Percentiles rank a stretch among this genome's conserved stretches.
phyloP scores from a whole-genome alignment of 2,888 invertebrate species.

The Lithophane socia region DNA sequence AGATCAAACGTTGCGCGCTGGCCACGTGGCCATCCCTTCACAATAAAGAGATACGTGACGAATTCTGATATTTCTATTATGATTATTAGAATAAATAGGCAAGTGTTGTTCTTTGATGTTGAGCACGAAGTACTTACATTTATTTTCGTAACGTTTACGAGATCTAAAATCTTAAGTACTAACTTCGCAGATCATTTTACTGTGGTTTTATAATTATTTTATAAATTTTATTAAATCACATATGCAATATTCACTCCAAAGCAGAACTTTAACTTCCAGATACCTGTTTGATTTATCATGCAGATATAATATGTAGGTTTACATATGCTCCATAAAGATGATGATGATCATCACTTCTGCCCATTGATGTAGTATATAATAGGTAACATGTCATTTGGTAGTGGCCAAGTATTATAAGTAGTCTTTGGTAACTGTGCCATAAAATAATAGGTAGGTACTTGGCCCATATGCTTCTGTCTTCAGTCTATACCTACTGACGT shows the following conservation, averaged over 20 bases:
- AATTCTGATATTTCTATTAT: constrained; percentile 59
- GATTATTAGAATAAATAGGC: constrained; percentile 50
- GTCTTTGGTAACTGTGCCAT: background rate
- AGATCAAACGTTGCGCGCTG: constrained; percentile 79
- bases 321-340: background rate
- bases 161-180: background rate
- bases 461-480: background rate
- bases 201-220: background rate
- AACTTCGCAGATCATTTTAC: background rate
- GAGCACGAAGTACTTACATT: constrained; percentile 14
- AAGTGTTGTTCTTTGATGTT: constrained; percentile 47
- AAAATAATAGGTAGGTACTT: background rate
- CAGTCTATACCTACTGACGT: background rate
- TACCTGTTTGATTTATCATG: background rate
- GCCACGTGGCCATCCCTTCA: constrained; percentile 78
- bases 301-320: background rate
- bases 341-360: background rate
- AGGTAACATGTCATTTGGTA: background rate
- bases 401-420: background rate
- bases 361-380: background rate
- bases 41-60: constrained; percentile 73
- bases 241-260: background rate
- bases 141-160: background rate
- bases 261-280: background rate
- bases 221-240: background rate